Percentiles rank a stretch among this genome's conserved stretches.
These are phyloP conservation scores for Orthosia incerta DNA, from an alignment of 2,888 invertebrate species.

Conservation along the genomic window DNA sequence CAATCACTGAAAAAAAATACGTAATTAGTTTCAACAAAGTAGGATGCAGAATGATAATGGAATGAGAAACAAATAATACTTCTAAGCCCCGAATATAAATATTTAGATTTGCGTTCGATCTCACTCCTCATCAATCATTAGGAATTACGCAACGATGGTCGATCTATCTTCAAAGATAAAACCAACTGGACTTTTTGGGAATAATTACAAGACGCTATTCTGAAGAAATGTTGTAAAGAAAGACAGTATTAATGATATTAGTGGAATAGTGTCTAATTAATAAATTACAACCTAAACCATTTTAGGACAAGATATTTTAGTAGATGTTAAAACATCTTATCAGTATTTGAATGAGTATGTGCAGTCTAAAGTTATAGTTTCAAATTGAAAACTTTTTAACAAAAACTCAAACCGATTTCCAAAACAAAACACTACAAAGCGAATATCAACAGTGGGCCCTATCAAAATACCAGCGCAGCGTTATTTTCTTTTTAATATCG, in stretches of 20 bases:
- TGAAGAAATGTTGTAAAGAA: not conserved
- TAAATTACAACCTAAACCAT: no score
- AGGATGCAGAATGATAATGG: conserved; percentile 7
- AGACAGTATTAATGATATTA: not conserved
- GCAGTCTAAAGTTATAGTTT: not conserved
- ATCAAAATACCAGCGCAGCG: no score
- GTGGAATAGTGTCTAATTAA: no score
- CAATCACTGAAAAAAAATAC: conserved; percentile 8
- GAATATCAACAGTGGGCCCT: no score
- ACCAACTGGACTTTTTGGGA: conserved; percentile 30
- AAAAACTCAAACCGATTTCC: no score
- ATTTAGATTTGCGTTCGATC: conserved; percentile 53
- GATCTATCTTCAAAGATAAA: conserved; percentile 56
- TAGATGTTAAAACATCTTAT: no score
- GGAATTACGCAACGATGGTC: conserved; percentile 52
- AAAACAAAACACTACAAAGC: no score
- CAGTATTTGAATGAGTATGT: no score
- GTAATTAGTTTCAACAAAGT: conserved; percentile 15
- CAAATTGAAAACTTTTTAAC: not conserved
- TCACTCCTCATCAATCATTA: conserved; percentile 61
- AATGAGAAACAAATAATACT: conserved; percentile 46
- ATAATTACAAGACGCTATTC: conserved; percentile 17
- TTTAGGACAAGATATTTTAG: no score
- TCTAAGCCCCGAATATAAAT: conserved; percentile 52
- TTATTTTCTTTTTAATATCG: no score